These are phyloP conservation scores for Caenorhabditis sinica DNA, from an alignment of 2,888 invertebrate species.

Conservation along the genomic window DNA sequence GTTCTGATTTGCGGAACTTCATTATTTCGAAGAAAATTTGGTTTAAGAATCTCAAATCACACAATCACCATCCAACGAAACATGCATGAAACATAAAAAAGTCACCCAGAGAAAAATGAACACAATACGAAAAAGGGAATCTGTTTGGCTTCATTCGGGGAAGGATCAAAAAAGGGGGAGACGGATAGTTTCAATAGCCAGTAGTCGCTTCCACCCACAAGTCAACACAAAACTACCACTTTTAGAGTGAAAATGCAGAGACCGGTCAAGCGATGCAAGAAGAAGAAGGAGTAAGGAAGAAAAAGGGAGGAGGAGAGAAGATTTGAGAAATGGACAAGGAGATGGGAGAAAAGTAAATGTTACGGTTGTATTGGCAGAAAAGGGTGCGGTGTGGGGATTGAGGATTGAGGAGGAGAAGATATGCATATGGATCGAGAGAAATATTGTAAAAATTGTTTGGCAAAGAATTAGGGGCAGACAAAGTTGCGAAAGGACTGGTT, in stretches of 20 bases:
- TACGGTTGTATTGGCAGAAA: constrained; percentile 43
- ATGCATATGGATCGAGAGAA: not conserved
- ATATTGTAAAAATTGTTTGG: not conserved
- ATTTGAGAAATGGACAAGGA: not conserved
- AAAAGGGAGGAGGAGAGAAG: not conserved
- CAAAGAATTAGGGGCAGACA: no score
- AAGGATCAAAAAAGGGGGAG: no score
- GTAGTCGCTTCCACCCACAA: no score
- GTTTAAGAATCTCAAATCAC: not conserved
- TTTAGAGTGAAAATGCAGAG: constrained; percentile 45
- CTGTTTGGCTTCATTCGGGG: not conserved
- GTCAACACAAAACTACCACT: constrained; percentile 48
- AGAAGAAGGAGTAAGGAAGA: constrained; percentile 9
- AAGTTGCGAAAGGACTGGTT: no score
- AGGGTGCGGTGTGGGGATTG: constrained; percentile 4
- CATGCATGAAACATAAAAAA: not conserved
- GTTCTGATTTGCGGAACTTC: no score
- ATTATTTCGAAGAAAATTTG: no score
- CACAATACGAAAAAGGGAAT: constrained; percentile 9
- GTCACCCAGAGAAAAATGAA: not conserved
- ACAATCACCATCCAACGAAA: no score
- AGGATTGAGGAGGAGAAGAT: not conserved
- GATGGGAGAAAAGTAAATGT: constrained; percentile 53
- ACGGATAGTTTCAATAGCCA: constrained; percentile 38
- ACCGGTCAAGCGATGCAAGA: constrained; percentile 49